These are phyloP conservation scores for Sturnira hondurensis DNA, from an alignment of 2,113 vertebrate species.

Conservation along the genomic window DNA sequence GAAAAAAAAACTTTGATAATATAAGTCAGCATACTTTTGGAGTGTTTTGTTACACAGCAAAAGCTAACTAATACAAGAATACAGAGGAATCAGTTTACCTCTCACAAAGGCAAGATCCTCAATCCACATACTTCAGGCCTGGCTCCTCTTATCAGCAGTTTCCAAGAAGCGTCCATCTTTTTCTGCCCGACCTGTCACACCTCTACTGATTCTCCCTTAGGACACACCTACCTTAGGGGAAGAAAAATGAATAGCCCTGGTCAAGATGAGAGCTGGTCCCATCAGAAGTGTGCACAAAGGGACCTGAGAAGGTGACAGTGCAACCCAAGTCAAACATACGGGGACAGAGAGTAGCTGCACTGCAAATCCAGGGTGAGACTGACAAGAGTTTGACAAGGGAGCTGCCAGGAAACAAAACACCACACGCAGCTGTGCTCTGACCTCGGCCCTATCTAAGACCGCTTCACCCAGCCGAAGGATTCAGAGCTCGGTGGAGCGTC, in stretches of 20 bases:
- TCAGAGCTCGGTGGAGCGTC: not conserved
- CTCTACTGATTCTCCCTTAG: not conserved
- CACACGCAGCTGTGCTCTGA: not conserved
- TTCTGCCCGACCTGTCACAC: not conserved
- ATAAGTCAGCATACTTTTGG: not conserved
- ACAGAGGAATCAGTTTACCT: not conserved
- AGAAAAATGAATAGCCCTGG: not conserved
- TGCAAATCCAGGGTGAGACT: not conserved
- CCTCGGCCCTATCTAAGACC: slow-evolving; percentile 1
- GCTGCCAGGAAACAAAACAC: not conserved
- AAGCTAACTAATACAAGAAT: slow-evolving; percentile 17
- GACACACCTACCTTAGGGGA: not conserved
- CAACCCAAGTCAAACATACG: not conserved
- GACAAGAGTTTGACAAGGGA: not conserved
- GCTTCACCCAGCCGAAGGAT: not conserved
- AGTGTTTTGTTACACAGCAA: slow-evolving; percentile 7
- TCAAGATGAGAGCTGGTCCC: not conserved
- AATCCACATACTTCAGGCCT: not conserved
- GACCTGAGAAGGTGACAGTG: not conserved
- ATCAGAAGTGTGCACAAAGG: not conserved
- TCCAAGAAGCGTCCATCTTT: not conserved
- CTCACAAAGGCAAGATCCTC: not conserved
- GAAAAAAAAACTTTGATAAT: not conserved
- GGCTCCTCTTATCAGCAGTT: not conserved
- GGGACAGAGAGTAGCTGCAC: not conserved